Conservation (phyloP, 2,797 vertebrate genomes). For the Rhabdomys pumilio region DNA sequence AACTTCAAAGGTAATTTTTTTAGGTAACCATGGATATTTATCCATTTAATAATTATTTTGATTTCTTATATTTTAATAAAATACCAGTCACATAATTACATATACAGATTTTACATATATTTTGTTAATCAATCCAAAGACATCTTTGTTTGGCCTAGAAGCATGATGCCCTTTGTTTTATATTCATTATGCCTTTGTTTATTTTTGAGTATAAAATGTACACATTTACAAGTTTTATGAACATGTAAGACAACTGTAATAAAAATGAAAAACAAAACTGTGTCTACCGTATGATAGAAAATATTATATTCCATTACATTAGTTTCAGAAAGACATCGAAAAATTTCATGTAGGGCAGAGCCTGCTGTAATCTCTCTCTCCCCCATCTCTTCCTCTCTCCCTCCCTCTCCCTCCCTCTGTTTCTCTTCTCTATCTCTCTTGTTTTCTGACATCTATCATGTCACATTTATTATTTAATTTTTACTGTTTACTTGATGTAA, state of each 20-base stretch:
- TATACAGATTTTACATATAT: background rate
- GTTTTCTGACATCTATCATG: background rate
- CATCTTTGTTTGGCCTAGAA: background rate
- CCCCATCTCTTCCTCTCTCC: background rate
- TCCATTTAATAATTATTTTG: background rate
- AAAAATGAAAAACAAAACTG: background rate
- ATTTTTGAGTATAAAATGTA: background rate
- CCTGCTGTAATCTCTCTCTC: background rate
- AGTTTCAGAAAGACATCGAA: background rate
- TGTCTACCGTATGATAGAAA: background rate
- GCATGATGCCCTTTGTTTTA: background rate
- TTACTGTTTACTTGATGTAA: slow-evolving; percentile 7
- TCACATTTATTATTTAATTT: background rate
- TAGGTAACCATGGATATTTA: background rate
- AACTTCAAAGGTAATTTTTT: background rate
- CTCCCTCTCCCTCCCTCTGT: background rate
- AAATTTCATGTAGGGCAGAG: background rate
- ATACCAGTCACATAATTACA: background rate
- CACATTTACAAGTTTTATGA: background rate
- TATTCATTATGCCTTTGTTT: background rate
- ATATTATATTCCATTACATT: background rate
- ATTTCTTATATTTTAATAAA: background rate
- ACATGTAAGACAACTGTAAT: background rate
- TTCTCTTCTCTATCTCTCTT: background rate
- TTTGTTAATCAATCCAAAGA: background rate